Base-by-base conservation (phyloP, 2,888 invertebrate genomes). In the Rhogogaster chlorosoma region DNA sequence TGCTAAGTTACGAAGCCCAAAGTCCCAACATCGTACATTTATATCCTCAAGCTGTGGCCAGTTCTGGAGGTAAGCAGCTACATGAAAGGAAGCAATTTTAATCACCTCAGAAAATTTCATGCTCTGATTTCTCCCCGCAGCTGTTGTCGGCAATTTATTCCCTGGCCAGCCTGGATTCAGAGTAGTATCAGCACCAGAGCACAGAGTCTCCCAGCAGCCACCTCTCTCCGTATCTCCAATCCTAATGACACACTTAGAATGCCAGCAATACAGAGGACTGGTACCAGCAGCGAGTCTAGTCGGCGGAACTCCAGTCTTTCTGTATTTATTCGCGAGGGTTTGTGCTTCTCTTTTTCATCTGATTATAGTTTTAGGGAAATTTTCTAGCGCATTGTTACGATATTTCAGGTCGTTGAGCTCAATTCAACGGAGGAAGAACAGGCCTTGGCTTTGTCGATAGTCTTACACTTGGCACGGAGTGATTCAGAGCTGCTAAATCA, bases 321-420 rank as follows among this genome's bases (percentile, higher is more conserved):
- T 97, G 0, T 96, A 95, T 87, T 93, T 97, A 0, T 96, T 96
- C 89, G 97, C 96, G 0, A 94, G 96, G 93, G 96, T 96, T 61
- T 38, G n/a, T 38, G 36, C 53, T 53, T 45, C 1, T 5, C 15
- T 26, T 29, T 12, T 26, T 26, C 61, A 53, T 53, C 29, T 26
- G 38, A 42, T 18, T n/a, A 36, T 36, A 0, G 0, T 42, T 2
- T 4, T 3, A 4, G 5, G n/a, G 22, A 26, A 4, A 53, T 53
- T 49, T 12, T 61, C 73, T 2, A 45, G 64, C 67, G 78, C 18
- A 26, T 32, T 83, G 38, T 83, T 75, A 22, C 49, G 42, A 26
- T 71, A 38, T 87, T 88, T 53, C 87, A 96, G 96, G 94, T 96
- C 86, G 96, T 97, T 29, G 97, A 97, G 90, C 91, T 96, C 26